phyloP scores from a whole-genome alignment of 2,113 vertebrate species.

The Serilophus lunatus region DNA sequence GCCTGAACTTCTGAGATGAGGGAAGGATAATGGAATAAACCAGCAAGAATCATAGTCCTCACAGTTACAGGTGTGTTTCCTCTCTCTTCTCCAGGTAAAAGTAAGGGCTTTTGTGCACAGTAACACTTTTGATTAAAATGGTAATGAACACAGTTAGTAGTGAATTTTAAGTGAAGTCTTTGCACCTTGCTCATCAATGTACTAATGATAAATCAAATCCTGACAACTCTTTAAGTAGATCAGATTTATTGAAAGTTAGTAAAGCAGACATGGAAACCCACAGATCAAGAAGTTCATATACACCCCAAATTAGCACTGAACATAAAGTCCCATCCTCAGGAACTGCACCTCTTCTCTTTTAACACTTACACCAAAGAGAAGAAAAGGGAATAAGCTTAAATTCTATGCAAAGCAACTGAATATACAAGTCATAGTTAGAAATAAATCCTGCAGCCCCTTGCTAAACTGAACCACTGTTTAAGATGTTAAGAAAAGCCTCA shows the following conservation, averaged over 20 bases:
- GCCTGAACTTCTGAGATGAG: background rate
- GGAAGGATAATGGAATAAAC: background rate
- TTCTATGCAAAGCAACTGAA: background rate
- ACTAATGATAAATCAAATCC: background rate
- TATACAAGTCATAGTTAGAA: background rate
- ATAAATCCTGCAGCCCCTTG: background rate
- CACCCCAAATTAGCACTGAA: background rate
- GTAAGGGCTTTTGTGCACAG: background rate
- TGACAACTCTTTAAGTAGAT: background rate
- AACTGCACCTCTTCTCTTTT: background rate
- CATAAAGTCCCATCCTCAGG: background rate
- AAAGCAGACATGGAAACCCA: background rate
- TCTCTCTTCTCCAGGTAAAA: background rate
- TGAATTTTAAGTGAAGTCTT: background rate
- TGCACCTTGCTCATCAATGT: background rate
- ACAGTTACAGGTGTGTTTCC: background rate
- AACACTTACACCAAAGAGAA: background rate
- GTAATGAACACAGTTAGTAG: background rate
- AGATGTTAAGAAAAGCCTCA: background rate
- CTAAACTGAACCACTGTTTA: background rate
- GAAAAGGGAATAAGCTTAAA: background rate
- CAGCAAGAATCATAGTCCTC: background rate
- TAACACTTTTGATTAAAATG: background rate
- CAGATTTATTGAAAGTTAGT: slow-evolving; percentile 10
- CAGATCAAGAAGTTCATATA: background rate